phyloP scores from a whole-genome alignment of 2,113 vertebrate species.

The Microcebus ravelobensis region DNA sequence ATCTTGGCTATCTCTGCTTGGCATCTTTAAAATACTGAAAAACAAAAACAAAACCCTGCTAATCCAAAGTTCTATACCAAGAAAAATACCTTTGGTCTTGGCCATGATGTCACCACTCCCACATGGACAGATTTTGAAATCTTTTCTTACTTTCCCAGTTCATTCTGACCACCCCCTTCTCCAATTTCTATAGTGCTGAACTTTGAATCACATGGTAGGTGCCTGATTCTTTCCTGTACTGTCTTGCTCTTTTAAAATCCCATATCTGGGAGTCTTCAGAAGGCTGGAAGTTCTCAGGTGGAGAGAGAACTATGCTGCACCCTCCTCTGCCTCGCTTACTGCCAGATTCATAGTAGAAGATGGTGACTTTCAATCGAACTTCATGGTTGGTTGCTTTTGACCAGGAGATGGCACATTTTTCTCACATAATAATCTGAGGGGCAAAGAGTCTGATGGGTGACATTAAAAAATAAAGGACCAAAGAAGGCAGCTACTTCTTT shows the following conservation, averaged over 20 bases:
- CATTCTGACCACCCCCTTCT: not conserved
- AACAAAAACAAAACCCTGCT: not conserved
- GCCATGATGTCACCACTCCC: not conserved
- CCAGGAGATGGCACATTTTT: not conserved
- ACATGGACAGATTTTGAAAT: not conserved
- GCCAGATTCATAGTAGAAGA: not conserved
- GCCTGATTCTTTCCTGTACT: not conserved
- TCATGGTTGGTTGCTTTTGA: not conserved
- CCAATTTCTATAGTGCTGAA: not conserved
- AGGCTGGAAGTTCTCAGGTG: not conserved
- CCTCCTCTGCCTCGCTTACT: not conserved
- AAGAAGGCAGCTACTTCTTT: not conserved
- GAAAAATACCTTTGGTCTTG: not conserved
- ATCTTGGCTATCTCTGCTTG: not conserved
- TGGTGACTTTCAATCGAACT: not conserved
- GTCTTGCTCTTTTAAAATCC: not conserved
- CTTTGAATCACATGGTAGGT: not conserved
- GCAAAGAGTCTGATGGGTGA: not conserved
- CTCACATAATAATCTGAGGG: not conserved
- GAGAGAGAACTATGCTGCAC: not conserved
- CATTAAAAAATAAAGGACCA: not conserved
- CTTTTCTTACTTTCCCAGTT: not conserved
- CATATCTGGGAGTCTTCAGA: not conserved
- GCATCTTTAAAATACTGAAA: constrained; percentile 4
- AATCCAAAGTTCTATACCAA: not conserved